Percentiles rank a stretch among this genome's conserved stretches.
phyloP scores from a whole-genome alignment of 2,797 vertebrate species.

The Chanos chanos region DNA sequence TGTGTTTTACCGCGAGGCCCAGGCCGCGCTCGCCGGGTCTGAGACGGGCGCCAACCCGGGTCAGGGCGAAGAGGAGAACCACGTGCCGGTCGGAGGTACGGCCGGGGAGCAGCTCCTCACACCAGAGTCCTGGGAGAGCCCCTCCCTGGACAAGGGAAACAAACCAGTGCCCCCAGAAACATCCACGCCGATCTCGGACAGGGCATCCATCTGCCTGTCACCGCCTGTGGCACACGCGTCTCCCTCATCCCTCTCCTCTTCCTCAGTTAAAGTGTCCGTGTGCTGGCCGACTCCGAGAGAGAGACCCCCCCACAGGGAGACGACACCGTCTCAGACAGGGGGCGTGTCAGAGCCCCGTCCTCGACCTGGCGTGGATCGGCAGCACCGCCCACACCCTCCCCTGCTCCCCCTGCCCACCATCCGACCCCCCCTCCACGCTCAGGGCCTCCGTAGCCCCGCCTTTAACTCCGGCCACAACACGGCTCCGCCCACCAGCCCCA shows the following conservation, averaged over 20 bases:
- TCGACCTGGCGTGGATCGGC: conserved; percentile 58
- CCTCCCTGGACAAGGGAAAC: conserved; percentile 72
- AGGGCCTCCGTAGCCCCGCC: conserved; percentile 72
- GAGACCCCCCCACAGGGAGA: no score
- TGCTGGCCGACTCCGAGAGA: not conserved
- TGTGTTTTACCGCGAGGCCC: conserved; percentile 98
- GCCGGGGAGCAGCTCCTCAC: conserved; percentile 89
- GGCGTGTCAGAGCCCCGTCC: conserved; percentile 57
- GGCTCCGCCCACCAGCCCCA: conserved; percentile 57
- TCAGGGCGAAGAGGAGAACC: conserved; percentile 82
- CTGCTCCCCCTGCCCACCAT: conserved; percentile 66
- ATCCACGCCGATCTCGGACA: no score
- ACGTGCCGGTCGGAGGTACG: conserved; percentile 70
- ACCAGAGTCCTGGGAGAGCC: conserved; percentile 96
- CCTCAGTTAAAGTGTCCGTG: conserved; percentile 45
- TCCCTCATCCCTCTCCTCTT: conserved; percentile 59
- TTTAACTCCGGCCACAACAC: conserved; percentile 24
- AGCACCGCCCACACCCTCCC: conserved; percentile 61
- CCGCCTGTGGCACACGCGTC: conserved; percentile 81
- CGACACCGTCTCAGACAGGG: conserved; percentile 81
- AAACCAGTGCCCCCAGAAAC: conserved; percentile 86
- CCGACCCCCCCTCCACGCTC: conserved; percentile 77
- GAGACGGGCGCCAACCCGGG: conserved; percentile 76
- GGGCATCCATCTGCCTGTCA: no score
- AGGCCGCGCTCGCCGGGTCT: conserved; percentile 89